Evolutionary conservation across 2,888 invertebrate genomes (phyloP), one percentile per base, ranked within the genome.

Genomic region (Drosophila sordidula): DNA sequence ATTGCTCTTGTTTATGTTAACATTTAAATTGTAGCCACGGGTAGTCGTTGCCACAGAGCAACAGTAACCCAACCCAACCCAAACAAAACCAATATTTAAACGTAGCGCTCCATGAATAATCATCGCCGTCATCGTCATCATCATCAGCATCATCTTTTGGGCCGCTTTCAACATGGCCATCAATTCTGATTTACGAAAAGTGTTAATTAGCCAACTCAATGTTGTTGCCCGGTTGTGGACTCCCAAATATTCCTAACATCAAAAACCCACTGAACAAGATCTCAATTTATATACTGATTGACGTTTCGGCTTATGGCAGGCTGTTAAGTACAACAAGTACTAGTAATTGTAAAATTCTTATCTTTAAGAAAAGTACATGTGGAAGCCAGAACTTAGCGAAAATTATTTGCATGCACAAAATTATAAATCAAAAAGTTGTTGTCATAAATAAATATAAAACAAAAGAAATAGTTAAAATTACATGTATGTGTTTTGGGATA

Each of bases 21-120:
- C 89, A 90, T 90, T 89, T 90, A 90, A 90, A 90, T 90, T 90
- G 89, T 89, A 78, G 79, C 89, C 86, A 87, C 87, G 85, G 88
- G 89, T 88, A 75, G 87, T 76, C 70, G 89, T 86, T 74, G 87
- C 75, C 39, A 16, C 14, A 25, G 41, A 22, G 22, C 22, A 22
- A 22, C 22, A 22, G 22, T 16, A 25, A 36, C 39, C 51, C 51
- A 46, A 41, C 29, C 18, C 57, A 55, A 44, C 57, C 74, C 76
- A 86, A 75, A 78, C 78, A 86, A 82, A 85, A 88, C 88, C 87
- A 87, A 88, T 86, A 87, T 84, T 87, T 85, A 82, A 82, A 71
- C 88, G 73, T 71, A 75, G 67, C 77, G 83, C 83, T 80, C 75
- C 80, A 82, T 88, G 89, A 88, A 88, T 89, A 87, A 89, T 89